Evolutionary conservation across 2,113 vertebrate species (phyloP).

Genomic region (Xiphophorus maculatus): DNA sequence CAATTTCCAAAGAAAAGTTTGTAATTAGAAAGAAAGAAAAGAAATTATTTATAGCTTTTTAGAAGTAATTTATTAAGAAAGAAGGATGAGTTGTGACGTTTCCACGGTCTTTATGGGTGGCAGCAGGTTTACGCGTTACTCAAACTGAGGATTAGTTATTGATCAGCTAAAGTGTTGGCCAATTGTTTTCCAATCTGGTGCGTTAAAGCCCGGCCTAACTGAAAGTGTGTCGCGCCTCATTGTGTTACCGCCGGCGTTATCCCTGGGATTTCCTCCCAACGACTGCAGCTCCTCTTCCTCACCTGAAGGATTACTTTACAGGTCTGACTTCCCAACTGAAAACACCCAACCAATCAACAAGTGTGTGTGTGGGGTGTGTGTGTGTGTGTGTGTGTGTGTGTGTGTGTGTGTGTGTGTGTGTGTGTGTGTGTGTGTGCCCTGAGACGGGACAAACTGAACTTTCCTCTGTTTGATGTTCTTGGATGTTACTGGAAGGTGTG

Average conservation of each 20-base stretch:
- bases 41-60: background rate
- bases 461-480: slow-evolving; percentile 14
- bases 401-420: slow-evolving; percentile 22
- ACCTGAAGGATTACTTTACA: slow-evolving; percentile 57
- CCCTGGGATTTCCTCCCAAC: slow-evolving; percentile 70
- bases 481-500: slow-evolving; percentile 9
- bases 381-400: slow-evolving; percentile 2
- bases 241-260: slow-evolving; percentile 50
- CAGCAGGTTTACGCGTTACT: slow-evolving; percentile 28
- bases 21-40: no score
- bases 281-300: slow-evolving; percentile 58
- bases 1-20: background rate
- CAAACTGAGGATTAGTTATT: slow-evolving; percentile 52
- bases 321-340: slow-evolving; percentile 37
- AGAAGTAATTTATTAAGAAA: background rate
- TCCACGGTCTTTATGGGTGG: slow-evolving; percentile 44
- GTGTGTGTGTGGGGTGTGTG: slow-evolving; percentile 22
- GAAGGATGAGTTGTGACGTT: background rate
- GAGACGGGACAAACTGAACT: background rate
- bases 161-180: slow-evolving; percentile 45
- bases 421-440: background rate
- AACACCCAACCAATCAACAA: slow-evolving; percentile 9
- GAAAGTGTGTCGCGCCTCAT: slow-evolving; percentile 58
- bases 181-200: slow-evolving; percentile 35
- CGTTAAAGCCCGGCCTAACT: slow-evolving; percentile 51